phyloP scores from a whole-genome alignment of 2,888 invertebrate species.

The Quadroppia sp. region DNA sequence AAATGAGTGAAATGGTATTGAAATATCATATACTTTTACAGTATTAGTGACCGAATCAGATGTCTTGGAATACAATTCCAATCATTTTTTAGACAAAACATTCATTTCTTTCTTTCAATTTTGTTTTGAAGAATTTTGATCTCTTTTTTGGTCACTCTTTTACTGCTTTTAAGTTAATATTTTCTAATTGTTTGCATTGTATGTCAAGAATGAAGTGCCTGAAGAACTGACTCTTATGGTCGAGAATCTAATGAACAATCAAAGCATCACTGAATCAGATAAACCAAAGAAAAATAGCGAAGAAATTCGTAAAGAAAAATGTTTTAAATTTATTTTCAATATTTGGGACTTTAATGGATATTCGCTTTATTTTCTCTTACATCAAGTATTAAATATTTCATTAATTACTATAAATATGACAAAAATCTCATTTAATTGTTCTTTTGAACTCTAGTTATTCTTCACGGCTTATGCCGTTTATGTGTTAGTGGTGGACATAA shows the following conservation, averaged over 20 bases:
- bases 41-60: no score
- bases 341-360: constrained; percentile 47
- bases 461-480: constrained; percentile 53
- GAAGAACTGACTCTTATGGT: constrained; percentile 38
- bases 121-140: no score
- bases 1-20: constrained; percentile 36
- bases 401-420: background rate
- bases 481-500: constrained; percentile 53
- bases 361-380: constrained; percentile 44
- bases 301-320: background rate
- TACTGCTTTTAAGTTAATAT: no score
- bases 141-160: no score
- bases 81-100: no score
- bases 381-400: constrained; percentile 44
- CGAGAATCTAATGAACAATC: constrained; percentile 34
- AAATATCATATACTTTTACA: no score
- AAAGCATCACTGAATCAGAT: background rate
- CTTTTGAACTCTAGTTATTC: constrained; percentile 50
- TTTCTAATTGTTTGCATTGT: no score
- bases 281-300: constrained; percentile 9
- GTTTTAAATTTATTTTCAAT: constrained; percentile 42
- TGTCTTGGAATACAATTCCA: no score
- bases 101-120: no score
- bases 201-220: constrained; percentile 34
- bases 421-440: constrained; percentile 45